Base-by-base conservation (phyloP, 1,140 invertebrate genomes). In the Drosophila busckii region DNA sequence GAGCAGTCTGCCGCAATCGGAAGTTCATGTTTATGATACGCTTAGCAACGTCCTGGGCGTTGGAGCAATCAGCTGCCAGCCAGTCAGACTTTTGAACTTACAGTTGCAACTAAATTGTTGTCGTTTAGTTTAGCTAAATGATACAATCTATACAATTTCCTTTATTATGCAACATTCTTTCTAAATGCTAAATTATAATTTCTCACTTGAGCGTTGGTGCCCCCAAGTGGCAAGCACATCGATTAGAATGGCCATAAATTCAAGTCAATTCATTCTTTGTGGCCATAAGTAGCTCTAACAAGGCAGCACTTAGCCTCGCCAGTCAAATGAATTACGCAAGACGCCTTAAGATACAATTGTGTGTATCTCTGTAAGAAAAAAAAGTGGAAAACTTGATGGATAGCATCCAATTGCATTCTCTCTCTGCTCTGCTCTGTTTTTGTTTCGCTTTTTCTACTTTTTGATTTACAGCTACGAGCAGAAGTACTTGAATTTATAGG, bases 11-110 rank as follows among this genome's bases (percentile, higher is more conserved):
- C 53, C 69, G 50, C 60, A 78, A 78, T 78, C 70, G 70, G 70
- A 76, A 78, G 70, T 78, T 66, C 46, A 53, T 66, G 55, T 70
- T 76, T 76, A 78, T 78, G 70, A 78, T 66, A 78, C 28, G 25
- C 45, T 46, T 56, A 49, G 40, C 55, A 29, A 35, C 31, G 37
- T 25, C 48, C 53, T 49, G 31, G 19, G 23, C 41, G 15, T 3
- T 25, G 32, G 26, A 31, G 12, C 32, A 42, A 65, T 78, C 71
- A 70, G 66, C 71, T 70, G 66, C 50, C 59, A 61, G 20, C 6
- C 26, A 34, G 32, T 10, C 10, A 16, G 32, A 15, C 16, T n/a
- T 25, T 34, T 26, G 12, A 50, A 12, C 10, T 31, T 42, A 17
- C 6, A 34, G 9, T 19, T 23, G 13, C 10, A 20, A 3, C 23